Evolutionary conservation across 2,888 invertebrate species (phyloP).

Genomic region (Callinectes sapidus): DNA sequence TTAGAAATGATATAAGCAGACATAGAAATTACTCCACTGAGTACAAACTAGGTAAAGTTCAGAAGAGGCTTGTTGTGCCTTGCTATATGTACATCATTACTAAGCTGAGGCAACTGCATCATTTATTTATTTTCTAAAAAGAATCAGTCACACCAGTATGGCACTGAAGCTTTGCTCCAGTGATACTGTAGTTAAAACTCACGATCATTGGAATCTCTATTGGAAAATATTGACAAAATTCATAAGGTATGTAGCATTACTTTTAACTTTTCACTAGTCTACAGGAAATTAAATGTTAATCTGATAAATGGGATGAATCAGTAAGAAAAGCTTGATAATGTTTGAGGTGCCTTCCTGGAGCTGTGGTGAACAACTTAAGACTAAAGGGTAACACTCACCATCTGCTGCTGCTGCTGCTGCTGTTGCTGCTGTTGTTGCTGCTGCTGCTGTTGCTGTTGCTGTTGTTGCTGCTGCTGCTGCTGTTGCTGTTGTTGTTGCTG

Average conservation of each 20-base stretch:
- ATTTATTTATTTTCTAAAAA: not conserved
- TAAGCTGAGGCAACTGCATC: not conserved
- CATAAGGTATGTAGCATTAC: not conserved
- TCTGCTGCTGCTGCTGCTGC: conserved; percentile 29
- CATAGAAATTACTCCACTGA: not conserved
- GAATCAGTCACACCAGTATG: not conserved
- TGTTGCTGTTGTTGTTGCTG: conserved; percentile 31
- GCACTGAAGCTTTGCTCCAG: not conserved
- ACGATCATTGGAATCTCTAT: not conserved
- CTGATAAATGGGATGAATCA: not conserved
- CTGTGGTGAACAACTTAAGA: not conserved
- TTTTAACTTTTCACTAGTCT: not conserved
- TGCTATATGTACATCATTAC: too few species aligned
- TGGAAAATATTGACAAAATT: not conserved
- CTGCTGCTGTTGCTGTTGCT: conserved; percentile 11
- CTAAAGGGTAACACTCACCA: conserved; percentile 63
- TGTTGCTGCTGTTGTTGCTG: conserved; percentile 24
- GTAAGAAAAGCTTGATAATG: not conserved
- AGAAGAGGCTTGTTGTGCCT: not conserved
- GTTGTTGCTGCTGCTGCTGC: not conserved
- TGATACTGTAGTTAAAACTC: not conserved
- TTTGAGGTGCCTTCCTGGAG: conserved; percentile 5
- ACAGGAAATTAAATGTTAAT: not conserved
- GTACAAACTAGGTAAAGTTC: not conserved
- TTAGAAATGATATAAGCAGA: not conserved